Percentiles rank a stretch among this genome's conserved stretches.
phyloP scores from a whole-genome alignment of 1,140 invertebrate genomes.

The Micrasema minimum region DNA sequence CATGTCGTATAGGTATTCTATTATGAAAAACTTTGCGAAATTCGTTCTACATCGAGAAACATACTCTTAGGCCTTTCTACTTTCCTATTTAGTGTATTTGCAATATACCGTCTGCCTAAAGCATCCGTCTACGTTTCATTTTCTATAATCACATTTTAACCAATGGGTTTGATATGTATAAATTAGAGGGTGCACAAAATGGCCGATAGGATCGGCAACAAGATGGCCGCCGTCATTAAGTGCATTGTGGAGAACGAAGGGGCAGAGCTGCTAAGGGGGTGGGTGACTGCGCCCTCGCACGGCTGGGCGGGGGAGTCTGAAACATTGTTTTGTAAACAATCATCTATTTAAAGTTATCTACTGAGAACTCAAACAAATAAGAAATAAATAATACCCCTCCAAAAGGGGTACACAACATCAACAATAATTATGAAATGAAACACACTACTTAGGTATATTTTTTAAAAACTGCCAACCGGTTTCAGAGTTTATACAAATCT shows the following conservation, averaged over 20 bases:
- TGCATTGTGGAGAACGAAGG: constrained; percentile 54
- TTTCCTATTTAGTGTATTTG: constrained; percentile 47
- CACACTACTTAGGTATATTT: too few species aligned
- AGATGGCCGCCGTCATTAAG: neutral
- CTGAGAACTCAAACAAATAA: neutral
- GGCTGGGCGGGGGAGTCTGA: constrained; percentile 68
- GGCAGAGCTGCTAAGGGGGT: constrained; percentile 64
- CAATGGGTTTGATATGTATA: constrained; percentile 14
- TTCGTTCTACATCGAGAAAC: constrained; percentile 40
- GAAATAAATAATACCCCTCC: neutral
- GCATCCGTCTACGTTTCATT: constrained; percentile 26
- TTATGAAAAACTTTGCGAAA: constrained; percentile 41
- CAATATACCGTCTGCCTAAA: constrained; percentile 47
- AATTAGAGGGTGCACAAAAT: constrained; percentile 30
- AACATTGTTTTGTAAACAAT: constrained; percentile 47
- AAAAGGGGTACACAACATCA: too few species aligned
- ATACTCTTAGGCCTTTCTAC: constrained; percentile 45
- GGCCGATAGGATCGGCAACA: constrained; percentile 25
- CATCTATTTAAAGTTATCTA: constrained; percentile 2
- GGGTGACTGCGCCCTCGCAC: constrained; percentile 70
- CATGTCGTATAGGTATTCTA: constrained; percentile 40
- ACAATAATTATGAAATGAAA: too few species aligned
- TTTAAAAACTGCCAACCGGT: too few species aligned
- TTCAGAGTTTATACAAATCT: too few species aligned
- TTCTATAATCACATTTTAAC: constrained; percentile 43